Evolutionary conservation across 2,888 invertebrate genomes (phyloP).

Genomic region (Homarus gammarus): DNA sequence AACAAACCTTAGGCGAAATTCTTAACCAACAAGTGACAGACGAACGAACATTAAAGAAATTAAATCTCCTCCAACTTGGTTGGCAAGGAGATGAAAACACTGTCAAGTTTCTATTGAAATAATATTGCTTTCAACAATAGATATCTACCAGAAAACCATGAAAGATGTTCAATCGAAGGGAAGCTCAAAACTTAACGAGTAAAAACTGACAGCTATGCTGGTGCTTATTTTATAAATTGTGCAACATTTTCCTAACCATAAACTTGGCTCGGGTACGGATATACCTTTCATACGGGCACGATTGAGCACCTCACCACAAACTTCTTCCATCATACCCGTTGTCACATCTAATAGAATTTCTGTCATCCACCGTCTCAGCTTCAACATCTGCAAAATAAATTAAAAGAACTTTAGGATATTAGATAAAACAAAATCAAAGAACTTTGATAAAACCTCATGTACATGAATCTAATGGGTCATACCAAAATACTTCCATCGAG

Average conservation of each 20-base stretch:
- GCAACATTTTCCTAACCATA: background rate
- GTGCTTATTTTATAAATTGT: background rate
- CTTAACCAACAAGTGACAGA: no score
- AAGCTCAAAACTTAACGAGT: background rate
- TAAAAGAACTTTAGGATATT: background rate
- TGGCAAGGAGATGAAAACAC: no score
- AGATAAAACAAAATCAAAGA: background rate
- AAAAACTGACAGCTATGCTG: background rate
- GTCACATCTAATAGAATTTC: constrained; percentile 97
- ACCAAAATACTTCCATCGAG: no score
- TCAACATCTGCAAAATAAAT: constrained; percentile 80
- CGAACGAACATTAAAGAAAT: no score
- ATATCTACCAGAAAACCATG: background rate
- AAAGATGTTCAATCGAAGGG: background rate
- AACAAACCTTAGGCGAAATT: no score
- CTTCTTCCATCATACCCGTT: constrained; percentile 90
- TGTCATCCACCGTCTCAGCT: constrained; percentile 92
- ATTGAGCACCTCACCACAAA: constrained; percentile 92
- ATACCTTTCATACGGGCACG: constrained; percentile 81
- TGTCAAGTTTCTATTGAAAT: background rate
- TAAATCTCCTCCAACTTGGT: no score
- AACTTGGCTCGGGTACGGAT: background rate
- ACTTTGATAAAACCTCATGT: no score
- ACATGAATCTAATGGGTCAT: no score
- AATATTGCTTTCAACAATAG: background rate